Evolutionary conservation across 2,888 invertebrate genomes (phyloP).

Genomic region (Yponomeuta sedellus): DNA sequence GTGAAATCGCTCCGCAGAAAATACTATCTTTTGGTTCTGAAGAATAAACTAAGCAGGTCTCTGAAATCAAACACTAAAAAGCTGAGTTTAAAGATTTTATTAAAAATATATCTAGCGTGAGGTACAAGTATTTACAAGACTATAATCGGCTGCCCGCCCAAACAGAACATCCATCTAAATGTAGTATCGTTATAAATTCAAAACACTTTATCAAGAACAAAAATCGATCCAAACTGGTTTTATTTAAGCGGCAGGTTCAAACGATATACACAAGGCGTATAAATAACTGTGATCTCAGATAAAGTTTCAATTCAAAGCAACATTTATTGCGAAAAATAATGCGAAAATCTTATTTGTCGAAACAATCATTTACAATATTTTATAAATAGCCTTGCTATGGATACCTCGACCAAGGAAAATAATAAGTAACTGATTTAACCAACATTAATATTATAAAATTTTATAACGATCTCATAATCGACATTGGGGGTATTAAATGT

Average conservation of each 20-base stretch:
- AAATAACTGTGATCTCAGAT: no score
- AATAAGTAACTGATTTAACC: no score
- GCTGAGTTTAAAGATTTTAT: conserved; percentile 56
- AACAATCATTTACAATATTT: background rate
- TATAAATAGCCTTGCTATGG: conserved; percentile 16
- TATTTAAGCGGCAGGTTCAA: background rate
- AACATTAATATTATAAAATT: no score
- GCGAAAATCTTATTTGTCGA: background rate
- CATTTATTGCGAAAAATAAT: background rate
- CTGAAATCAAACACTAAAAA: background rate
- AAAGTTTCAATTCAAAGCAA: background rate
- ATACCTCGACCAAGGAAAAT: background rate
- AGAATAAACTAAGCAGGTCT: background rate
- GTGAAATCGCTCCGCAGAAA: no score
- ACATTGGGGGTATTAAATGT: background rate
- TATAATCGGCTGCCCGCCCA: conserved; percentile 19
- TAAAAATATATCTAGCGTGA: conserved; percentile 51
- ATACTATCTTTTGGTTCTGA: no score
- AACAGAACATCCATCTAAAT: background rate
- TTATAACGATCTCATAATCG: no score
- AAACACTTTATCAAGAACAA: no score
- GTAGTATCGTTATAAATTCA: background rate
- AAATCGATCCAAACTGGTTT: background rate
- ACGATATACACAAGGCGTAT: background rate
- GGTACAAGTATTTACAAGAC: conserved; percentile 60